Base-by-base conservation (phyloP, 2,797 vertebrate genomes). In the Gymnoscopelus braueri region DNA sequence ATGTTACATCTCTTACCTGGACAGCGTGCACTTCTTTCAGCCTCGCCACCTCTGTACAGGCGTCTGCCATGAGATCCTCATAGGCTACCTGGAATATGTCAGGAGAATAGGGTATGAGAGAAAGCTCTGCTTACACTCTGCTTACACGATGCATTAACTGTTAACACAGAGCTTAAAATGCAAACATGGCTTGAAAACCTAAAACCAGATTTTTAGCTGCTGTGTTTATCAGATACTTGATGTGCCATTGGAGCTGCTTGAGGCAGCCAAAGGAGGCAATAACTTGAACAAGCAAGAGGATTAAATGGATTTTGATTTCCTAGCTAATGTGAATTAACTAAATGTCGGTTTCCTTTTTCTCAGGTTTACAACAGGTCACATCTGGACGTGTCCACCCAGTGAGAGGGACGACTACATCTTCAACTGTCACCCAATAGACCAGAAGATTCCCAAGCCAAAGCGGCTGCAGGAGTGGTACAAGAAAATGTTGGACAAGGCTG, bases 391-490 rank as follows among this genome's bases (percentile, higher is more conserved):
- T 89, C 98, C 98, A 0, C 98, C 98, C 60, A 99, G 98, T 58
- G 97, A 99, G 82, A 97, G 98, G 24, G 98, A 99, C 3, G 98
- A 99, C 81, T 99, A 99, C 88, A 99, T 99, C 86, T 99, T 99
- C 91, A 97, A 99, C 5, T 99, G 98, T 87, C 98, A 99, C 76
- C 98, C 98, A 10, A 84, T 87, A 4, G 97, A 99, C 89, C 98
- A 99, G 87, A 99, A 98, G 92, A 99, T 99, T 81, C 98, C 98
- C 48, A 99, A 99, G 79, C 98, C 98, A 35, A 99, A 99, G 83
- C 93, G 98, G 67, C 91, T 99, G 65, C 98, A 99, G 85, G 97
- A 99, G 78, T 99, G 98, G 98, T 99, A 99, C 91, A 99, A 96
- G 88, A 99, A 98, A 91, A 99, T 99, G 98, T 91, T 99, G 83